A percentile compares a stretch with the other conserved stretches of the same genome.
Evolutionary conservation across 2,888 invertebrate species (phyloP).

Genomic region (Aleiodes alternator): DNA sequence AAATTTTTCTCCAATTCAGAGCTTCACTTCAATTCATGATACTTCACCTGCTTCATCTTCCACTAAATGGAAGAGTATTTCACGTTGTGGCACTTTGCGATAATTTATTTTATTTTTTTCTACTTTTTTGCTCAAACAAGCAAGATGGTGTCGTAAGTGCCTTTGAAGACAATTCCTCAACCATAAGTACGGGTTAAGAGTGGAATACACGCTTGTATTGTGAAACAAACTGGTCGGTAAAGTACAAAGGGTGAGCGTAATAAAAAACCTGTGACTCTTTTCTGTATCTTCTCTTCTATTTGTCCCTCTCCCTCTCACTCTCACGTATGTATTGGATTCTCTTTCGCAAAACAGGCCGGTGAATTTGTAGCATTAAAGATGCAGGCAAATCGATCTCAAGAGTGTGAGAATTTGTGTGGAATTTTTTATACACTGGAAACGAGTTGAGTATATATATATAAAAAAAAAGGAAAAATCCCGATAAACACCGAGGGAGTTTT

Average conservation of each 20-base stretch:
- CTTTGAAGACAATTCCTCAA: not conserved
- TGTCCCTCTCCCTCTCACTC: too few species aligned
- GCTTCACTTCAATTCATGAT: too few species aligned
- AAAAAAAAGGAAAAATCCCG: not conserved
- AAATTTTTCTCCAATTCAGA: too few species aligned
- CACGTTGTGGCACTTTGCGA: too few species aligned
- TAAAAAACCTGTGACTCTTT: not conserved
- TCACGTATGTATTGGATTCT: not conserved
- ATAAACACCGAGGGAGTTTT: not conserved
- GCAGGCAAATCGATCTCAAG: not conserved
- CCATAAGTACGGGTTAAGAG: slow-evolving; percentile 2
- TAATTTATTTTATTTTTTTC: not conserved
- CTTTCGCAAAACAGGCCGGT: too few species aligned
- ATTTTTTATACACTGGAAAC: not conserved
- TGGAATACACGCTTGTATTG: not conserved
- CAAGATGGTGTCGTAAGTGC: not conserved
- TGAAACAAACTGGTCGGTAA: slow-evolving; percentile 2
- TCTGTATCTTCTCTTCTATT: not conserved
- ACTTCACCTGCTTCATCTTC: too few species aligned
- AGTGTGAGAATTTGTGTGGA: not conserved
- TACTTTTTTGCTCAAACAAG: not conserved
- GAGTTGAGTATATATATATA: not conserved
- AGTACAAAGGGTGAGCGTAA: not conserved
- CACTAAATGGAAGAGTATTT: too few species aligned
- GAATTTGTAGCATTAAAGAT: slow-evolving; percentile 8